phyloP scores from a whole-genome alignment of 2,888 invertebrate genomes.

The Callyntrura guangdongensis region DNA sequence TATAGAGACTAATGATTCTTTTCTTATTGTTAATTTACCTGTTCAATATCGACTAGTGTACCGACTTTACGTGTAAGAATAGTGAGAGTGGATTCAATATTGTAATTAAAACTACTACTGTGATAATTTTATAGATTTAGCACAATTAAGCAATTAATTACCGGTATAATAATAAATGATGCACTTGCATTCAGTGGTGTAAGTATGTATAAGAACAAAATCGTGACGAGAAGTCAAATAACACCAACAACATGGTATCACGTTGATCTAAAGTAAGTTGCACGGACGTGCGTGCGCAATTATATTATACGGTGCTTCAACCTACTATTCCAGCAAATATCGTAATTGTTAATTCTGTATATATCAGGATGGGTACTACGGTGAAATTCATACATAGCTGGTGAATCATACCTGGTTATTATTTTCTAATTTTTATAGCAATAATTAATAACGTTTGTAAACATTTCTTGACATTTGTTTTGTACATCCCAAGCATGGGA shows the following conservation, averaged over 20 bases:
- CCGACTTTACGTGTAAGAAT: slow-evolving; percentile 6
- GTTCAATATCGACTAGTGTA: slow-evolving; percentile 27
- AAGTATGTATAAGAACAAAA: slow-evolving; percentile 14
- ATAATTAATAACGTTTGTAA: slow-evolving; percentile 17
- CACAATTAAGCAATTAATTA: slow-evolving; percentile 28
- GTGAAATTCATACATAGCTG: background rate
- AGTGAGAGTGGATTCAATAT: background rate
- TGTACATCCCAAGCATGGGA: background rate
- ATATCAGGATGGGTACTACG: background rate
- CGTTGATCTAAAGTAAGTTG: too few relatives aligned
- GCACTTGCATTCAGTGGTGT: too few relatives aligned
- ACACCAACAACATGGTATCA: too few relatives aligned
- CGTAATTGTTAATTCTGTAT: background rate
- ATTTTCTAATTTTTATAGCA: slow-evolving; percentile 8
- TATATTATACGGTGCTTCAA: background rate
- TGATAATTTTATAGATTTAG: background rate
- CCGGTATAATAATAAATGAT: slow-evolving; percentile 33
- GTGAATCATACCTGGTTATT: background rate
- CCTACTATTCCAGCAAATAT: background rate
- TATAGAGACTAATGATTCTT: slow-evolving; percentile 1
- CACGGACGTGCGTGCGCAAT: background rate
- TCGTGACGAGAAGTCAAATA: background rate
- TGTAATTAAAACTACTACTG: too few relatives aligned
- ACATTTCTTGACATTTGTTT: slow-evolving; percentile 18
- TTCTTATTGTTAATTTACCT: background rate